A percentile compares a stretch with the other conserved stretches of the same genome.
Conservation (phyloP, 2,888 invertebrate genomes). For the Parnassius orleans region DNA sequence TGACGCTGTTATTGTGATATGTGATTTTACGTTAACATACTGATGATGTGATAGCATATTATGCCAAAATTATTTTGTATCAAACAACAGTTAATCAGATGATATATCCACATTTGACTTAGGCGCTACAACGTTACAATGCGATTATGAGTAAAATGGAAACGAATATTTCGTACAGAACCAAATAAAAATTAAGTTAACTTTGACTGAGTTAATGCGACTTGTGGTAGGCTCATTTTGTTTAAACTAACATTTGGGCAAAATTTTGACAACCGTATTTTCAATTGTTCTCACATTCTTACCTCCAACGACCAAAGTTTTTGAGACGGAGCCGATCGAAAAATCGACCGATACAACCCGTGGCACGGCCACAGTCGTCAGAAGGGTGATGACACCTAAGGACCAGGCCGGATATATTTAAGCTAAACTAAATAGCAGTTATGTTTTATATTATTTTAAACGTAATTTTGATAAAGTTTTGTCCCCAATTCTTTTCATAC, state of each 20-base stretch:
- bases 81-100: conserved; percentile 8
- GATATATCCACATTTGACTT: conserved; percentile 2
- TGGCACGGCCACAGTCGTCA: conserved; percentile 70
- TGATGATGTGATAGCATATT: conserved; percentile 15
- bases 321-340: conserved; percentile 73
- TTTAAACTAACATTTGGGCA: conserved; percentile 13
- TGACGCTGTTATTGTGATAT: conserved; percentile 12
- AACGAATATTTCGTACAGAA: conserved; percentile 12
- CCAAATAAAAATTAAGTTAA: conserved; percentile 2
- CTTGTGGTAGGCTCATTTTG: neutral
- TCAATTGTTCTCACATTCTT: conserved; percentile 53
- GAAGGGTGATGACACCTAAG: conserved; percentile 74
- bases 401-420: conserved; percentile 65
- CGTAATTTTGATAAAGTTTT: conserved; percentile 10
- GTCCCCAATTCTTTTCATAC: too few species aligned
- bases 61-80: conserved; percentile 14
- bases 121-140: conserved; percentile 13
- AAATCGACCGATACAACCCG: conserved; percentile 72
- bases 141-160: conserved; percentile 4
- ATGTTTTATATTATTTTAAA: conserved; percentile 11
- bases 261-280: conserved; percentile 29
- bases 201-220: neutral
- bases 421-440: conserved; percentile 34
- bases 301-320: conserved; percentile 76
- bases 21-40: neutral